phyloP scores from a whole-genome alignment of 1,140 invertebrate genomes.

The Bathynomus jamesi region DNA sequence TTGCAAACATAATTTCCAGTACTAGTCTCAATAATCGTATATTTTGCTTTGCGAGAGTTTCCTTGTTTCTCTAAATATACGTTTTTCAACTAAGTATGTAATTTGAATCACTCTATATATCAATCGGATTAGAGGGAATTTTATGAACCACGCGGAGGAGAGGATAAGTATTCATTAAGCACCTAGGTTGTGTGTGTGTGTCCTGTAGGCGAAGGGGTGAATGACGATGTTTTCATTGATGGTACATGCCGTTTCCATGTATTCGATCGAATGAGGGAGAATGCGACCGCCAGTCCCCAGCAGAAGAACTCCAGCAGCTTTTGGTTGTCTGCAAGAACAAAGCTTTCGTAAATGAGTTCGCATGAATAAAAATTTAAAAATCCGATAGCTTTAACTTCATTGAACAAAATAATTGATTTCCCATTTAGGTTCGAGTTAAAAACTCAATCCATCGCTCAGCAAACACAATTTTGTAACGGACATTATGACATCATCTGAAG shows the following conservation, averaged over 20 bases:
- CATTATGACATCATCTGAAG: too few species aligned
- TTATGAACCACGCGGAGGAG: too few species aligned
- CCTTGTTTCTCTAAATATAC: too few species aligned
- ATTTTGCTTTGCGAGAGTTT: too few species aligned
- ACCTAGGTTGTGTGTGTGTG: constrained; percentile 86
- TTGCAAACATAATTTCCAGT: too few species aligned
- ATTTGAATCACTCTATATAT: too few species aligned
- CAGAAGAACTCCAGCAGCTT: constrained; percentile 77
- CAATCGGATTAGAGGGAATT: too few species aligned
- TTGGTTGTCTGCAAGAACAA: constrained; percentile 56
- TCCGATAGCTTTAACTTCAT: neutral
- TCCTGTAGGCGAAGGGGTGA: constrained; percentile 89
- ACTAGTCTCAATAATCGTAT: too few species aligned
- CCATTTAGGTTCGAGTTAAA: too few species aligned
- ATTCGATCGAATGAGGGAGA: constrained; percentile 58
- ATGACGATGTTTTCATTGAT: constrained; percentile 73
- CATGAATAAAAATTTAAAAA: neutral
- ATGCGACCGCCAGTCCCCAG: constrained; percentile 74
- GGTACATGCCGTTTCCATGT: constrained; percentile 80
- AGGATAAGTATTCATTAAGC: constrained; percentile 39
- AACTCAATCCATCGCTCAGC: too few species aligned
- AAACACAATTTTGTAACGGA: too few species aligned
- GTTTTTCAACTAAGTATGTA: too few species aligned
- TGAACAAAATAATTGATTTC: neutral
- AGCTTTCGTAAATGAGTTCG: neutral